phyloP scores from a whole-genome alignment of 2,888 invertebrate genomes.

The Macrosoma leucophasiata region DNA sequence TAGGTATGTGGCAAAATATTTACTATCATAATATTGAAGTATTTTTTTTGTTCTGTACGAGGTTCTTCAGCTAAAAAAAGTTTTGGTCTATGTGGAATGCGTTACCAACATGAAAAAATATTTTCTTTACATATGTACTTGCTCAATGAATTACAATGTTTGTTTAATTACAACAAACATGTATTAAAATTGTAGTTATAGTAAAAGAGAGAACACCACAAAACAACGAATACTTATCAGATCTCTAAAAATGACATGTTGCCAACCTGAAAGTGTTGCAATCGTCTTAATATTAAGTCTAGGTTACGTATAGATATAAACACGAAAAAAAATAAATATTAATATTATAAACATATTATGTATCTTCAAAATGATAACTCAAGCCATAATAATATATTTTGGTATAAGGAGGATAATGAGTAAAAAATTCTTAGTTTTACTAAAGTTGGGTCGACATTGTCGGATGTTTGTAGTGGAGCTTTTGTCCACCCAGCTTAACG shows the following conservation, averaged over 20 bases:
- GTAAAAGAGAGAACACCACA: constrained; percentile 53
- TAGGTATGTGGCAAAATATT: too few species aligned
- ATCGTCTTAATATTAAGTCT: constrained; percentile 62
- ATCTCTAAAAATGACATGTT: constrained; percentile 66
- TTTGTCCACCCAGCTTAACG: constrained; percentile 41
- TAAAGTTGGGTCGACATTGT: constrained; percentile 45
- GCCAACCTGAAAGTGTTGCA: constrained; percentile 66
- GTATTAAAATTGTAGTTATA: constrained; percentile 14
- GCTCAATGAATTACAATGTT: too few species aligned
- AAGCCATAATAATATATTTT: constrained; percentile 76
- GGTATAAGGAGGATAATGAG: constrained; percentile 63
- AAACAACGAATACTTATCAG: constrained; percentile 38
- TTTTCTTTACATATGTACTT: too few species aligned
- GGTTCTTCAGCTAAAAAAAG: too few species aligned
- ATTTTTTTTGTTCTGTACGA: too few species aligned
- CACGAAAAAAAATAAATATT: constrained; percentile 52
- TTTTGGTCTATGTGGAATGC: too few species aligned
- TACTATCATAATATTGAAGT: too few species aligned
- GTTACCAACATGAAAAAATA: too few species aligned
- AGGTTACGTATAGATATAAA: constrained; percentile 60
- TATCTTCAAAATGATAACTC: constrained; percentile 67
- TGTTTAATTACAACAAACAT: too few species aligned
- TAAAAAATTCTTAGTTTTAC: constrained; percentile 53
- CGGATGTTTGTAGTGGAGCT: constrained; percentile 29
- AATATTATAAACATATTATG: constrained; percentile 57